Conservation (phyloP, 2,888 invertebrate genomes). For the Disparrhopalites patrizii region DNA sequence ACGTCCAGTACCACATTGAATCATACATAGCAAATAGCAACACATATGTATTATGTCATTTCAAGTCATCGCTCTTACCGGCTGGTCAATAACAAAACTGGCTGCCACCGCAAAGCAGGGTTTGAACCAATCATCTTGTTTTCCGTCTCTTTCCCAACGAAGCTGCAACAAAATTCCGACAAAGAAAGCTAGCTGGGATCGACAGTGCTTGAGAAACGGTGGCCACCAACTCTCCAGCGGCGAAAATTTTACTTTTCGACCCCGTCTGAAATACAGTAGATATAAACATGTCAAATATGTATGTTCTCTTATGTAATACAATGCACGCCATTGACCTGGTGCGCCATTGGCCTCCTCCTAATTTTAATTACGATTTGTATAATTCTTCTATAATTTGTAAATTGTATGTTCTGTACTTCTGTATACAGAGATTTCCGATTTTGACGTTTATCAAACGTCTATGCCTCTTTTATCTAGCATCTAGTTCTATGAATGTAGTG, state of each 20-base stretch:
- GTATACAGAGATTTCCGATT: too few species aligned
- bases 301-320: too few species aligned
- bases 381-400: too few species aligned
- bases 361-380: too few species aligned
- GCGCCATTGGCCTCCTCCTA: too few species aligned
- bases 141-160: background rate
- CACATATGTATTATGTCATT: background rate
- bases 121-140: background rate
- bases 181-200: slow-evolving; percentile 12
- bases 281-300: too few species aligned
- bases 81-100: slow-evolving; percentile 8
- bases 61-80: background rate
- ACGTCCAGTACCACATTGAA: background rate
- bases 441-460: too few species aligned
- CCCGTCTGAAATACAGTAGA: slow-evolving; percentile 6
- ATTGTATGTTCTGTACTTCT: too few species aligned
- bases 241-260: slow-evolving; percentile 6
- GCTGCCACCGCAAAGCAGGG: slow-evolving; percentile 12
- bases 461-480: too few species aligned
- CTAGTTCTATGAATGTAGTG: too few species aligned
- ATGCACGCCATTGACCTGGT: too few species aligned
- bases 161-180: background rate
- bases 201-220: slow-evolving; percentile 7
- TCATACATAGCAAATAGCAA: too few species aligned
- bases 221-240: slow-evolving; percentile 21